These are phyloP conservation scores for Ichneumoninae sp. DNA, from an alignment of 2,888 invertebrate species.

Conservation along the genomic window DNA sequence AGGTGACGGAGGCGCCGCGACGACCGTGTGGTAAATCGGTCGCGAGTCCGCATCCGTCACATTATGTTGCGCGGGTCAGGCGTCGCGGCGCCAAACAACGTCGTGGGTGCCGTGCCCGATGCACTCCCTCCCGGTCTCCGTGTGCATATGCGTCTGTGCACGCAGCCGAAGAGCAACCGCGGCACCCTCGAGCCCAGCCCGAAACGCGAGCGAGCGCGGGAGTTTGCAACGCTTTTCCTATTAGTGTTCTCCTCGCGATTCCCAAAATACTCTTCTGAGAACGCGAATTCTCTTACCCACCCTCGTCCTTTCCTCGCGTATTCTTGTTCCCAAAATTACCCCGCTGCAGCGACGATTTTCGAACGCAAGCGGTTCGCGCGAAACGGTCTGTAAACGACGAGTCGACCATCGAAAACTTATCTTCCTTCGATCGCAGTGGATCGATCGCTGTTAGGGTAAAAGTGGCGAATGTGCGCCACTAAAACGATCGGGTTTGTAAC, in stretches of 20 bases:
- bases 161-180: conserved; percentile 16
- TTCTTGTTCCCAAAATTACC: neutral
- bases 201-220: conserved; percentile 48
- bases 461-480: too few species aligned
- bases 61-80: conserved; percentile 77
- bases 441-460: too few species aligned
- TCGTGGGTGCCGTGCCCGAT: conserved; percentile 63
- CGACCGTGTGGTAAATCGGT: conserved; percentile 63
- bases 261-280: conserved; percentile 54
- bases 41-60: conserved; percentile 71
- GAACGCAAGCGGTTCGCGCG: too few species aligned
- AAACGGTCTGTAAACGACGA: neutral
- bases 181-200: neutral
- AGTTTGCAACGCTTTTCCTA: conserved; percentile 42
- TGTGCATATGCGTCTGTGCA: neutral
- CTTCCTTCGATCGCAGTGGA: too few species aligned
- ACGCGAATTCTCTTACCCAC: conserved; percentile 16
- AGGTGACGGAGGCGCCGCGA: conserved; percentile 43
- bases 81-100: conserved; percentile 78
- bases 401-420: neutral
- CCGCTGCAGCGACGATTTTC: neutral
- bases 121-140: neutral
- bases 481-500: too few species aligned
- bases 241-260: conserved; percentile 22
- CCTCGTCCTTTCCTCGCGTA: neutral